Evolutionary conservation across 1,140 invertebrate species (phyloP), one percentile per base, ranked within the genome.

Genomic region (Plectrocnemia conspersa): DNA sequence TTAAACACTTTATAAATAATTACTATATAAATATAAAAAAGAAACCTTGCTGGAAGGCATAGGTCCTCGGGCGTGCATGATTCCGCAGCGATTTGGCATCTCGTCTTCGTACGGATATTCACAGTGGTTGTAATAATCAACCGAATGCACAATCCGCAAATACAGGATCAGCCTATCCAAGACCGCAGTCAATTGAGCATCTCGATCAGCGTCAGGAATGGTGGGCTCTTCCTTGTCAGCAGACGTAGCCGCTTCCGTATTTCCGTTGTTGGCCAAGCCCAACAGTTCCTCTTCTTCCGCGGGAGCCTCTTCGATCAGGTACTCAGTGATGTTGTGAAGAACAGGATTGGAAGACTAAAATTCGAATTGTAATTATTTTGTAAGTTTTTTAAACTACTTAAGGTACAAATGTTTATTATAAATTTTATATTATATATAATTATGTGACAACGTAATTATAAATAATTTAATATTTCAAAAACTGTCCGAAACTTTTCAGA

Each of bases 41-140:
- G 7, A n/a, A 42, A 93, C 84, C 71, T 92, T 90, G 33, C 82
- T 82, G 3, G 81, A 79, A 1, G 93, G 90, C 2, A 90, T 80
- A 15, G 85, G 82, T 45, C 93, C 94, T 42, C 97, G 79, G 0
- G 93, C 93, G 70, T 99, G 97, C 78, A 99, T 93, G 56, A 99
- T 97, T 11, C 96, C 96, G 74, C 96, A 97, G 22, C 95, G 80
- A 70, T 99, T 98, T 0, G 97, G 97, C 97, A 99, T 99, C 68
- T 97, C 95, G 72, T 99, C 97, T 75, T 99, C 97, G 67, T 97
- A 97, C 0, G 95, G 93, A 77, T 99, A 99, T 65, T 99, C 96
- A 64, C 91, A 94, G 64, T 96, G 92, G 74, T 96, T 97, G 69
- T 99, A 99, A 68, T 96, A 99, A 73, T 99, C 97, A 36, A 99